These are phyloP conservation scores for Botrylloides violaceus DNA, from an alignment of 23 tunicate genomes.

Conservation along the genomic window DNA sequence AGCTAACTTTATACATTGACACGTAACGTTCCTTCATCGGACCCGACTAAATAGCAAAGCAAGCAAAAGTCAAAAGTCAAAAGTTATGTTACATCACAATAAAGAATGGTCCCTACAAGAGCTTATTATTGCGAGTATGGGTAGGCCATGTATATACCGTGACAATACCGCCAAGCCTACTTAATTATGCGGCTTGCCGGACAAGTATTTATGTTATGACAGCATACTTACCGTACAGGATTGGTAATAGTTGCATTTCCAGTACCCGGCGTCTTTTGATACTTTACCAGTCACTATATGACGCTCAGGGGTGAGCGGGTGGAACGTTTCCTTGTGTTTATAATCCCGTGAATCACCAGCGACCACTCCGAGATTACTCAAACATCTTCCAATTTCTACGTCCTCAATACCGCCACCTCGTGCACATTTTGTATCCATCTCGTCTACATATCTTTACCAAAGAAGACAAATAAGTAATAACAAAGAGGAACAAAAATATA, in stretches of 20 bases:
- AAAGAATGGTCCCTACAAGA: no score
- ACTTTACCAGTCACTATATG: conserved; percentile 29
- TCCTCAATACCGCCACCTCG: conserved; percentile 32
- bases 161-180: no score
- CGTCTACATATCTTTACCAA: conserved; percentile 21
- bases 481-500: no score
- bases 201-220: no score
- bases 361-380: conserved; percentile 30
- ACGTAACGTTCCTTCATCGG: no score
- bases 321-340: conserved; percentile 25
- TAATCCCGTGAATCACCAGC: conserved; percentile 60
- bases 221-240: conserved; percentile 21
- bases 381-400: conserved; percentile 39
- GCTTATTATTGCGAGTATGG: no score
- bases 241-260: conserved; percentile 47
- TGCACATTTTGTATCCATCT: conserved; percentile 20
- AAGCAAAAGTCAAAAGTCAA: no score
- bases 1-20: no score
- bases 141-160: no score
- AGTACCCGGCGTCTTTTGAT: conserved; percentile 30
- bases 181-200: no score
- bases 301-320: conserved; percentile 35
- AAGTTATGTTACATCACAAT: no score
- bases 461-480: background rate
- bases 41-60: no score